Evolutionary conservation across 2,113 vertebrate species (phyloP).

Genomic region (Bombycilla garrulus): DNA sequence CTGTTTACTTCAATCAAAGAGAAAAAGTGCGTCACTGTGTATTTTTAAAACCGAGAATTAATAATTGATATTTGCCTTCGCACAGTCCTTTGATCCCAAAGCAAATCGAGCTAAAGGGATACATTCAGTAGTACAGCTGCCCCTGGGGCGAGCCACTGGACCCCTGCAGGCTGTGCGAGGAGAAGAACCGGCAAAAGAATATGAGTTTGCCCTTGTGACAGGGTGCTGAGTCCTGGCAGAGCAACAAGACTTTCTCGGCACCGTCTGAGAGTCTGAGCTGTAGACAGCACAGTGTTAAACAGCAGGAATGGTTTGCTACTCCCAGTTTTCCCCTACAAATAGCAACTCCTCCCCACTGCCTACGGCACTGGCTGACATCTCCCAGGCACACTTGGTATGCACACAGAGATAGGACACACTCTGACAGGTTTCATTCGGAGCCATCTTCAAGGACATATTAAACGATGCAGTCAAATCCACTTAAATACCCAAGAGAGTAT

Average conservation of each 20-base stretch:
- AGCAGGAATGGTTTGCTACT: background rate
- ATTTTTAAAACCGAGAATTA: constrained; percentile 24
- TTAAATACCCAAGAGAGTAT: background rate
- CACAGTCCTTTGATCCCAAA: background rate
- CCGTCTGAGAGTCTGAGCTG: background rate
- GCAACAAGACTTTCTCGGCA: background rate
- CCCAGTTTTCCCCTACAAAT: background rate
- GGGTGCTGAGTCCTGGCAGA: background rate
- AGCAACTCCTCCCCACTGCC: background rate
- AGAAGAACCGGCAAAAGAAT: background rate
- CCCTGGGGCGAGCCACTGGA: background rate
- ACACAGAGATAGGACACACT: background rate
- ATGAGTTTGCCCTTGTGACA: background rate
- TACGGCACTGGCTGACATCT: background rate
- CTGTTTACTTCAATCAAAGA: background rate
- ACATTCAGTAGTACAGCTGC: background rate
- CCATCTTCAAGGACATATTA: constrained; percentile 28
- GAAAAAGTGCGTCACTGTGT: background rate
- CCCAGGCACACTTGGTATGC: background rate
- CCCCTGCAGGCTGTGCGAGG: background rate
- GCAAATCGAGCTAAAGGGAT: background rate
- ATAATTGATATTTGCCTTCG: constrained; percentile 7
- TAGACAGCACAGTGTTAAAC: background rate
- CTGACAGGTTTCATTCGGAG: constrained; percentile 1
- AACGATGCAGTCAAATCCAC: constrained; percentile 19